These are phyloP conservation scores for Ellobium chinense DNA, from an alignment of 2,888 invertebrate species.

Conservation along the genomic window DNA sequence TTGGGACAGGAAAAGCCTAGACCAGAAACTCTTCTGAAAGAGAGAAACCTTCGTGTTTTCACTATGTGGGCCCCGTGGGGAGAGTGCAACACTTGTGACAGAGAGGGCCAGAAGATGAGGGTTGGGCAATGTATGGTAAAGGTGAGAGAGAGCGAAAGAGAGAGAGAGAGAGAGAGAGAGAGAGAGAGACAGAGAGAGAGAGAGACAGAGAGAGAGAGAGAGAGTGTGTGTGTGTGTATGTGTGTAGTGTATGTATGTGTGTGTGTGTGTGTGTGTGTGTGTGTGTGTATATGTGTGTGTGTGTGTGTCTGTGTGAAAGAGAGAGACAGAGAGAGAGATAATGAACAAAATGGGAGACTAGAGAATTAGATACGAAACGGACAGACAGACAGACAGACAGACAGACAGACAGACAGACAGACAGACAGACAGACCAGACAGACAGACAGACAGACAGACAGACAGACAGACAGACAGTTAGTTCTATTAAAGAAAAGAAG, in stretches of 20 bases:
- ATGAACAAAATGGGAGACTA: not conserved
- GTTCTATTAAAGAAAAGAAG: no score
- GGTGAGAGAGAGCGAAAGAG: slow-evolving; percentile 21
- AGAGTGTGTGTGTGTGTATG: slow-evolving; percentile 7
- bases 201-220: not conserved
- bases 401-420: no score
- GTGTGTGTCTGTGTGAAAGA: slow-evolving; percentile 16
- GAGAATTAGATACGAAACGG: no score
- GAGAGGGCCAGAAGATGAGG: slow-evolving; percentile 82
- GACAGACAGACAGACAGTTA: no score
- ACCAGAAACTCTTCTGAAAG: slow-evolving; percentile 76
- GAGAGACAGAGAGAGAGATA: not conserved
- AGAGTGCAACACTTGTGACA: slow-evolving; percentile 83
- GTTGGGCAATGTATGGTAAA: slow-evolving; percentile 83
- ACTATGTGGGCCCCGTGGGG: slow-evolving; percentile 85
- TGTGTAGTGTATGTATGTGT: not conserved
- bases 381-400: no score
- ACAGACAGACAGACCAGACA: no score
- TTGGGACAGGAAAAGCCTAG: not conserved
- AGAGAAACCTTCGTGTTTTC: slow-evolving; percentile 75
- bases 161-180: not conserved
- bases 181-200: not conserved
- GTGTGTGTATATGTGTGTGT: not conserved
- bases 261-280: slow-evolving; percentile 24
- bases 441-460: not conserved